These are phyloP conservation scores for Ophiodon elongatus DNA, from an alignment of 2,113 vertebrate genomes.

Conservation along the genomic window DNA sequence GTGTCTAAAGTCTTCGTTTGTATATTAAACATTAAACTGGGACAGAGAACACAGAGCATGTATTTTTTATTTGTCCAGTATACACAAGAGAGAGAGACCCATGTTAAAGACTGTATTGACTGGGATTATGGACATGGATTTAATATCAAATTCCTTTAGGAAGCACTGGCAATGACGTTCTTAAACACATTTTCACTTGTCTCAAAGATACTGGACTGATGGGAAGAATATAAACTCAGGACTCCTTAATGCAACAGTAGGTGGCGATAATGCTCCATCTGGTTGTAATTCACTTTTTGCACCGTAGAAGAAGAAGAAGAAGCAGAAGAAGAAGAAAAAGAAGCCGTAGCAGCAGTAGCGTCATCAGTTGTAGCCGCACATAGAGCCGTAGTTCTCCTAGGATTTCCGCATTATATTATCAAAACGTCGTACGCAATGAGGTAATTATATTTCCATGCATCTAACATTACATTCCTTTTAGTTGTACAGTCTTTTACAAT, in stretches of 20 bases:
- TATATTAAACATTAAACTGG: too few species aligned
- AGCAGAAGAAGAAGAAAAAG: not conserved
- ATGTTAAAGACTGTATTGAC: too few species aligned
- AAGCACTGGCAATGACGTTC: too few species aligned
- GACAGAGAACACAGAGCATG: too few species aligned
- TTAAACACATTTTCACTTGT: too few species aligned
- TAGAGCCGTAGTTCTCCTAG: slow-evolving; percentile 34
- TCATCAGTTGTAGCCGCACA: not conserved
- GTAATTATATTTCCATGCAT: slow-evolving; percentile 11
- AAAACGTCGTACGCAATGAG: slow-evolving; percentile 84
- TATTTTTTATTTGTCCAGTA: too few species aligned
- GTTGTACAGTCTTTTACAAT: not conserved
- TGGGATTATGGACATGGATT: too few species aligned
- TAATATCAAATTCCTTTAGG: too few species aligned
- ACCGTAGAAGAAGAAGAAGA: not conserved
- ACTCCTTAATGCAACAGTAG: not conserved
- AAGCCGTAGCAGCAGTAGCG: not conserved
- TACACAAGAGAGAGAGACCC: too few species aligned
- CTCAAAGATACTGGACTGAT: too few species aligned
- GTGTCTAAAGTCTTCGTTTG: too few species aligned
- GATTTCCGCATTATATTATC: slow-evolving; percentile 31
- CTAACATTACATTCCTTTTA: fast-evolving
- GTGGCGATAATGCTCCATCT: not conserved
- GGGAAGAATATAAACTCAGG: too few species aligned
- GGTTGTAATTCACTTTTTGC: not conserved